phyloP scores from a whole-genome alignment of 2,113 vertebrate genomes.

The Leucoraja erinaceus region DNA sequence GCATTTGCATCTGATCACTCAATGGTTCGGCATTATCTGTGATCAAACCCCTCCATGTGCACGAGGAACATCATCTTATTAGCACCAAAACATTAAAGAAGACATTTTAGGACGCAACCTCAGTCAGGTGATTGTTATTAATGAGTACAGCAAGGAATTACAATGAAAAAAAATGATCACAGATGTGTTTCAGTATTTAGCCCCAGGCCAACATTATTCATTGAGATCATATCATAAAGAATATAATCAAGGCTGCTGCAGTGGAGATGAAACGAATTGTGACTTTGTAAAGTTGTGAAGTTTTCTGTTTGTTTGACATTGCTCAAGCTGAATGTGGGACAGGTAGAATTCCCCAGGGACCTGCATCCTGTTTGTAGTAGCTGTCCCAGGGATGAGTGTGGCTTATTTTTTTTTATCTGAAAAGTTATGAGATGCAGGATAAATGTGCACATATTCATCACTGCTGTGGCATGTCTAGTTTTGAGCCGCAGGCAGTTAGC shows the following conservation, averaged over 20 bases:
- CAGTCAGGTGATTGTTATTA: conserved; percentile 23
- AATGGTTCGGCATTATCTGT: not conserved
- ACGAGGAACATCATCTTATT: conserved; percentile 8
- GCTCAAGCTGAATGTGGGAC: conserved; percentile 10
- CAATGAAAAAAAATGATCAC: conserved; percentile 38
- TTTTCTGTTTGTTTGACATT: conserved; percentile 18
- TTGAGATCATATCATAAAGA: conserved; percentile 28
- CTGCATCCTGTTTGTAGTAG: not conserved
- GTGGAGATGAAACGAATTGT: conserved; percentile 16
- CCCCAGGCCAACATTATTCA: conserved; percentile 34
- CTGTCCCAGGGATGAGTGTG: not conserved
- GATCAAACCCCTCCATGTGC: conserved; percentile 14
- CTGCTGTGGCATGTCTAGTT: not conserved
- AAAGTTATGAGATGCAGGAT: not conserved
- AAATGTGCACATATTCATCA: conserved; percentile 18
- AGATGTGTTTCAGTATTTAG: conserved; percentile 36
- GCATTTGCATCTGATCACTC: conserved; percentile 4
- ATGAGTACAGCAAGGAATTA: conserved; percentile 34
- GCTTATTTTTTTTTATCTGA: not conserved
- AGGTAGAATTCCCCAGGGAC: not conserved
- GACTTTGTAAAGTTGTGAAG: conserved; percentile 16
- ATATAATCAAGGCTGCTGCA: conserved; percentile 8
- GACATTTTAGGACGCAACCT: not conserved
- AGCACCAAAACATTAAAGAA: conserved; percentile 33
- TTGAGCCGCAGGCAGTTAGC: not conserved